Evolutionary conservation across 2,113 vertebrate genomes (phyloP).

Genomic region (Rhineura floridana): DNA sequence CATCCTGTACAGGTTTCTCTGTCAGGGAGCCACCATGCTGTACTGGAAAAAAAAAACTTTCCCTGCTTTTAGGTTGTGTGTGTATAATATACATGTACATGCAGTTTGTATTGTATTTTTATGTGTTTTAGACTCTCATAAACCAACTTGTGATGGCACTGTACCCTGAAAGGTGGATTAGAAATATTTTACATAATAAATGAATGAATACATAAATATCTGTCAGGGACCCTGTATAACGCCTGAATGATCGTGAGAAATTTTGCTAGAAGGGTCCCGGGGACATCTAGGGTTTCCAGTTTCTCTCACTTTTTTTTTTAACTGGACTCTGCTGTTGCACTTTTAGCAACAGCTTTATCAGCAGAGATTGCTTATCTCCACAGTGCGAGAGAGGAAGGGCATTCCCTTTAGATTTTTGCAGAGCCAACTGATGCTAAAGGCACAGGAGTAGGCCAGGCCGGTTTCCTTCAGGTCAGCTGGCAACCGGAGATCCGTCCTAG

Average conservation of each 20-base stretch:
- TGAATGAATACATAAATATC: no score
- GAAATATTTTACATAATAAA: background rate
- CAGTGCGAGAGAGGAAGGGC: background rate
- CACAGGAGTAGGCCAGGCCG: no score
- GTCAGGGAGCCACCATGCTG: background rate
- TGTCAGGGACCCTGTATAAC: background rate
- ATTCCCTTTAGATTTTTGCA: background rate
- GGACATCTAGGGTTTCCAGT: background rate
- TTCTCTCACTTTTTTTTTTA: background rate
- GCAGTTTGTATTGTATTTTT: no score
- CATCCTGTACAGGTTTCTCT: background rate
- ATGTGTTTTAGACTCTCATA: no score
- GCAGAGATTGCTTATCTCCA: background rate
- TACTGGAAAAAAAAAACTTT: no score
- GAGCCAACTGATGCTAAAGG: no score
- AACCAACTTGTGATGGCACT: no score
- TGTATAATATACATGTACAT: no score
- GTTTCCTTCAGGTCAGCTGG: background rate
- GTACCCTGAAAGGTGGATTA: no score
- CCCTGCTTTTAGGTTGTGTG: no score
- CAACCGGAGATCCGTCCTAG: background rate
- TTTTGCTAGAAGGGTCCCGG: background rate
- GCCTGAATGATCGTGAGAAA: background rate
- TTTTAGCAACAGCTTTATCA: background rate
- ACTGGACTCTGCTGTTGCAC: no score